These are phyloP conservation scores for Aphelinus certus DNA, from an alignment of 1,140 invertebrate genomes.

Conservation along the genomic window DNA sequence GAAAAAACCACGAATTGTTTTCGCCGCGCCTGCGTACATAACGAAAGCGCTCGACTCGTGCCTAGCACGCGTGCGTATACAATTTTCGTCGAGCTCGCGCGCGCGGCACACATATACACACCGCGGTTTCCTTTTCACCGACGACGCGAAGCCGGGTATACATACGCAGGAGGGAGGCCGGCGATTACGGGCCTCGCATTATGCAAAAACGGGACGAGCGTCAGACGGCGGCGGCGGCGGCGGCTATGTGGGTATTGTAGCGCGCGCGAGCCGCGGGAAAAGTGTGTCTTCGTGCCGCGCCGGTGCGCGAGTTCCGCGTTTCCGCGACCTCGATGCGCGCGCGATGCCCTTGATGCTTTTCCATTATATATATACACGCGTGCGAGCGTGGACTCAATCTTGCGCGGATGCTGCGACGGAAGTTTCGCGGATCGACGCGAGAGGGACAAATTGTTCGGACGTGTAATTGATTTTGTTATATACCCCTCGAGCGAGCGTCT, in stretches of 20 bases:
- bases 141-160: background rate
- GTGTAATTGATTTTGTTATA: background rate
- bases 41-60: too few species aligned
- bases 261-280: constrained; percentile 50
- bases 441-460: background rate
- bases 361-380: too few species aligned
- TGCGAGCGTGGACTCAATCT: constrained; percentile 7
- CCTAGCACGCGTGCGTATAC: too few species aligned
- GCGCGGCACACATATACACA: too few species aligned
- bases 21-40: too few species aligned
- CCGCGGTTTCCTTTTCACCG: too few species aligned
- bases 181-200: background rate
- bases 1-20: too few species aligned
- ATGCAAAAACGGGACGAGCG: background rate
- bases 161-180: background rate
- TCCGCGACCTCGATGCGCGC: constrained; percentile 56
- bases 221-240: constrained; percentile 20
- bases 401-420: background rate
- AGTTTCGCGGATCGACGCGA: background rate
- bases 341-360: too few species aligned
- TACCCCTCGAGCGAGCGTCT: too few species aligned
- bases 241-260: constrained; percentile 48
- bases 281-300: constrained; percentile 62
- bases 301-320: constrained; percentile 61
- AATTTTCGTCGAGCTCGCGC: too few species aligned